phyloP scores from a whole-genome alignment of 2,113 vertebrate genomes.

The Arizona elegans region DNA sequence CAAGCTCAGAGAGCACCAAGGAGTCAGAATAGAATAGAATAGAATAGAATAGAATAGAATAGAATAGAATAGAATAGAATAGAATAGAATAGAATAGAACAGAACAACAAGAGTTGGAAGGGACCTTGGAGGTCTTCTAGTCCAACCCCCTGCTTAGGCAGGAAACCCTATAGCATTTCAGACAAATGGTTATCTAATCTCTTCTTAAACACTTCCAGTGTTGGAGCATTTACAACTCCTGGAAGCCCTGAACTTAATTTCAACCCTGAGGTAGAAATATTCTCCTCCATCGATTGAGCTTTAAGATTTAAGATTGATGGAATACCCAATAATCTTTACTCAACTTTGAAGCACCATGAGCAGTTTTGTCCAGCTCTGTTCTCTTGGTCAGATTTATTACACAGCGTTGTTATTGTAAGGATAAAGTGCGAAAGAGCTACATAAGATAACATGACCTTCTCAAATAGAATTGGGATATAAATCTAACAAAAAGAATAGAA shows the following conservation, averaged over 20 bases:
- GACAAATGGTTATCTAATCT: no score
- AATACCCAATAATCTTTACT: neutral
- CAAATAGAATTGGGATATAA: neutral
- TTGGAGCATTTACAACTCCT: no score
- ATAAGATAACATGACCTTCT: neutral
- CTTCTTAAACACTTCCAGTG: no score
- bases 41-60: no score
- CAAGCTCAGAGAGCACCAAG: neutral
- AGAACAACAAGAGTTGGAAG: no score
- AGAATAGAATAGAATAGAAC: no score
- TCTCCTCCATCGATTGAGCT: neutral
- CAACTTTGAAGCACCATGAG: neutral
- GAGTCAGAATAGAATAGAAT: no score
- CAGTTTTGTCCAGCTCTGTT: neutral
- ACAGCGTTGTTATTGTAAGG: neutral
- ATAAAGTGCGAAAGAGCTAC: neutral
- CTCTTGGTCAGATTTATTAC: neutral
- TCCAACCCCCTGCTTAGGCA: no score
- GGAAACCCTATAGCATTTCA: no score
- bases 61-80: no score
- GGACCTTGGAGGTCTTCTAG: no score
- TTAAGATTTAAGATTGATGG: neutral
- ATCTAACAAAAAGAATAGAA: neutral
- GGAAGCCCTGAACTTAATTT: neutral
- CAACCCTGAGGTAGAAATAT: neutral